A percentile compares a stretch with the other conserved stretches of the same genome.
phyloP scores from a whole-genome alignment of 2,113 vertebrate species.

The Callocephalon fimbriatum region DNA sequence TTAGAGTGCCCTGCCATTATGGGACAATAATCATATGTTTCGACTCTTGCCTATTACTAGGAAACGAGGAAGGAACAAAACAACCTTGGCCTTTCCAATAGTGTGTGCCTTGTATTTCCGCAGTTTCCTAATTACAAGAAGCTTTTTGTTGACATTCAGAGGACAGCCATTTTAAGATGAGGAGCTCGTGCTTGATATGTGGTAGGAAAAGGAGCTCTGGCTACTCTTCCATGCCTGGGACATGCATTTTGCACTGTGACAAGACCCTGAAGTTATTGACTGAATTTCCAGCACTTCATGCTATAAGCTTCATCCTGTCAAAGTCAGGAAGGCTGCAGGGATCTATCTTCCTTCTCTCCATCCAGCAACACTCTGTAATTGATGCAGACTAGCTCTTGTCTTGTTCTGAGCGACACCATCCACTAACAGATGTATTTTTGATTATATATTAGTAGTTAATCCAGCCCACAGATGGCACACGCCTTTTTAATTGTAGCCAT shows the following conservation, averaged over 20 bases:
- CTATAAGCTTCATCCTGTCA: background rate
- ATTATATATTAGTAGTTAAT: constrained; percentile 12
- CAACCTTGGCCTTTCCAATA: constrained; percentile 10
- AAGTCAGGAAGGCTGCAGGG: background rate
- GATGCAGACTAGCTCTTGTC: background rate
- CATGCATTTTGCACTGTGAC: background rate
- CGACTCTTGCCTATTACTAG: constrained; percentile 57
- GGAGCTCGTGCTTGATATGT: background rate
- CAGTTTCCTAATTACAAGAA: constrained; percentile 23
- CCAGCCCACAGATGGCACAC: constrained; percentile 44
- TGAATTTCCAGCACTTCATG: background rate
- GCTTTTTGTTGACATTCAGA: background rate
- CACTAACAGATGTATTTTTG: constrained; percentile 6
- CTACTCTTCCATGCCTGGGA: background rate
- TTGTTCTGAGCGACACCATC: background rate
- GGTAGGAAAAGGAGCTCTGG: background rate
- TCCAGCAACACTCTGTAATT: background rate
- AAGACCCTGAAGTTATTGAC: background rate
- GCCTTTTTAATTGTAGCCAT: background rate
- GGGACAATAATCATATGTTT: constrained; percentile 66
- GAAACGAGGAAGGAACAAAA: constrained; percentile 60
- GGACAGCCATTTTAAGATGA: background rate
- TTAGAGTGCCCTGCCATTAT: constrained; percentile 39
- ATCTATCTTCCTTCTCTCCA: background rate
- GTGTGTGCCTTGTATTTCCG: background rate